Percentiles rank a stretch among this genome's conserved stretches.
These are phyloP conservation scores for Tokudaia tokunoshimensis DNA, from an alignment of 2,797 vertebrate species.

Conservation along the genomic window DNA sequence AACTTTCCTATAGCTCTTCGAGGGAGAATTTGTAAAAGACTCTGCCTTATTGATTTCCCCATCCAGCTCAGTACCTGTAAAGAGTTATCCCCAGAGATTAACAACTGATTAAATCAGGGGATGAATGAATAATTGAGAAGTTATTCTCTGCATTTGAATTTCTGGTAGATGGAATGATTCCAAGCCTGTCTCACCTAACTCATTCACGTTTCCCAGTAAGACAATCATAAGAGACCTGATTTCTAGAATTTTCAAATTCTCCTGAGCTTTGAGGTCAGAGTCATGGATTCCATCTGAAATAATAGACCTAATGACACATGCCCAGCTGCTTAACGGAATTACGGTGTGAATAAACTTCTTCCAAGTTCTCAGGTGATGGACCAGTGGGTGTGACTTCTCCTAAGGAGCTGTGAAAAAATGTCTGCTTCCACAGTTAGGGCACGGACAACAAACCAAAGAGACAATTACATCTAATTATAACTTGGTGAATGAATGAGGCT, in stretches of 20 bases:
- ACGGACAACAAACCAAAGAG: neutral
- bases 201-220: neutral
- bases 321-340: neutral
- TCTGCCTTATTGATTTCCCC: neutral
- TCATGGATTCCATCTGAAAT: neutral
- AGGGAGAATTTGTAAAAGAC: neutral
- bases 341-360: neutral
- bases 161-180: neutral
- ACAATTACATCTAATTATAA: neutral
- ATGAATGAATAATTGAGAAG: neutral
- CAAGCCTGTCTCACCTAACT: neutral
- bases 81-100: neutral
- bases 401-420: neutral
- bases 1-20: rapidly evolving
- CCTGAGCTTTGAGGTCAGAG: neutral
- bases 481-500: neutral
- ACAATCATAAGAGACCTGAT: neutral
- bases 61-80: neutral
- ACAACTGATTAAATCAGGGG: neutral
- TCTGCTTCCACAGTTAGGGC: neutral
- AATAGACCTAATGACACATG: neutral
- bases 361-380: neutral
- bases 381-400: neutral
- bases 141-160: neutral
- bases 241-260: neutral